Base-by-base conservation (phyloP, 2,113 vertebrate genomes). In the Atractosteus spatula region DNA sequence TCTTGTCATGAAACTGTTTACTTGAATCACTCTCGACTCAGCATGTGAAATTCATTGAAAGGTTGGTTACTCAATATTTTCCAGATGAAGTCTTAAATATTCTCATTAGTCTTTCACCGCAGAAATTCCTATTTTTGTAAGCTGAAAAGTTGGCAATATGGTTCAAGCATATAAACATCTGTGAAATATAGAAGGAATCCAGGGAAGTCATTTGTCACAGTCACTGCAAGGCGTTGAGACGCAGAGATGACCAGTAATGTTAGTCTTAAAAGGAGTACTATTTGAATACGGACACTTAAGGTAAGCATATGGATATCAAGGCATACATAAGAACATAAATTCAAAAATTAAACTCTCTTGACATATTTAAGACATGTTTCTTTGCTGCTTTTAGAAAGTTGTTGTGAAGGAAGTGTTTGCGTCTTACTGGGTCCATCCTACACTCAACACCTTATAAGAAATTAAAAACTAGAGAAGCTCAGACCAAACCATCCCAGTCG, bases 91-190 rank as follows among this genome's bases (percentile, higher is more conserved):
- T 67, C 66, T 61, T 71, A 11, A 41, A 81, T 56, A 68, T 75
- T 75, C 76, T 77, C 76, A 64, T 78, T 79, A 73, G 71, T 89
- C 82, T 51, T 80, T 78, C 80, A 78, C 77, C 85, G 87, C 83
- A 70, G 77, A 85, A 89, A 89, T 79, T 87, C 78, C 88, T 84
- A 90, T 41, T 66, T 68, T 54, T 69, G 73, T 71, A 88, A 86
- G 89, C 85, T 86, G 86, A 89, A 89, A 75, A 83, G 77, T 85
- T 89, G 89, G 84, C 88, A 86, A 74, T 10, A 12, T 47, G 12
- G 43, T n/a, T 67, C 73, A 70, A 17, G 16, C 68, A 57, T 55
- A 42, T 13, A 70, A 54, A 66, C 71, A 62, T 67, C 69, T 74
- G 10, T 10, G 51, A 11, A 6, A 55, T 67, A 55, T 68, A 71